Conservation (phyloP, 1,140 invertebrate species). For the Pseudomyrmex pallidus region DNA sequence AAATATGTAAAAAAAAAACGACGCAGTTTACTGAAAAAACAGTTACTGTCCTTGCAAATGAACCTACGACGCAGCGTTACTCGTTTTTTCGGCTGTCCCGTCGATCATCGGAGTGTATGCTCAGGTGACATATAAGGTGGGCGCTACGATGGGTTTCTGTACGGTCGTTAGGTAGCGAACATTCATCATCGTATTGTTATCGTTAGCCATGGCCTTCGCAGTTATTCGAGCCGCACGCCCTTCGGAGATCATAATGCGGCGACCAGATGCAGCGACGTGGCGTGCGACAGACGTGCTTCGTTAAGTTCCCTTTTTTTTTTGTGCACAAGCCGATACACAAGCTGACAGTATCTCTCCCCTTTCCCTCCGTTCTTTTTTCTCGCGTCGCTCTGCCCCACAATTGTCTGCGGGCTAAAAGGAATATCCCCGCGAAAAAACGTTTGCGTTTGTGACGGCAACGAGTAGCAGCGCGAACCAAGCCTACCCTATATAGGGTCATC, state of each 20-base stretch:
- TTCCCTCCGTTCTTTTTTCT: constrained; percentile 20
- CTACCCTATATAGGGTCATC: constrained; percentile 42
- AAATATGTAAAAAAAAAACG: not conserved
- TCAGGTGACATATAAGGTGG: constrained; percentile 34
- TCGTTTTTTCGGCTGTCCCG: constrained; percentile 42
- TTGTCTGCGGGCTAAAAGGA: constrained; percentile 32
- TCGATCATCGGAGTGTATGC: constrained; percentile 29
- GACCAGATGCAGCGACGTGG: constrained; percentile 66
- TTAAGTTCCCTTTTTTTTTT: constrained; percentile 66
- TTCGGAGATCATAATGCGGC: constrained; percentile 69
- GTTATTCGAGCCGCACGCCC: constrained; percentile 69
- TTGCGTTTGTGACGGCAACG: constrained; percentile 21
- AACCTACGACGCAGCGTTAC: not conserved
- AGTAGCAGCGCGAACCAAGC: not conserved
- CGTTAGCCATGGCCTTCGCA: constrained; percentile 72
- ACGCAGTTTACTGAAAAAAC: not conserved
- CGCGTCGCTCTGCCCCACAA: not conserved
- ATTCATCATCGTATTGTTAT: constrained; percentile 77
- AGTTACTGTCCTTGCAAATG: constrained; percentile 15
- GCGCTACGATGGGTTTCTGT: constrained; percentile 67
- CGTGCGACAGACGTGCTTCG: constrained; percentile 9
- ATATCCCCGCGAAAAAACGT: constrained; percentile 48
- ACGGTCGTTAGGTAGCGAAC: constrained; percentile 75
- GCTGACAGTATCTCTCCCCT: not conserved
- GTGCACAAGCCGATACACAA: constrained; percentile 44